Evolutionary conservation across 2,888 invertebrate genomes (phyloP).

Genomic region (Ellobium chinense): DNA sequence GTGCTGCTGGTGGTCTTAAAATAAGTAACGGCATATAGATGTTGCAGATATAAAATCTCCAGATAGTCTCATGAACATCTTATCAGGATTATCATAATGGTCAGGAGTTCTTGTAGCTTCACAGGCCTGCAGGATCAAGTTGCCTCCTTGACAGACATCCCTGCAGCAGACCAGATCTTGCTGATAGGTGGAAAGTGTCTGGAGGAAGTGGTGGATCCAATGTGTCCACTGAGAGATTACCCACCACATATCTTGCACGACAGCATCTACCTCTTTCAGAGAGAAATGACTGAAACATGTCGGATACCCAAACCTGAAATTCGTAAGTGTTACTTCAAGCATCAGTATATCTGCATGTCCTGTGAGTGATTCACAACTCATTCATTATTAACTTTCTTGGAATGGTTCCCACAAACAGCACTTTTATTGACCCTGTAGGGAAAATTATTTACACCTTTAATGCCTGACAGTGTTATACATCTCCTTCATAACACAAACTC

Average conservation of each 20-base stretch:
- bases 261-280: constrained; percentile 57
- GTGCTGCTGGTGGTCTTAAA: not conserved
- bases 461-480: no score
- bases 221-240: constrained; percentile 51
- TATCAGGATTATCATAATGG: no score
- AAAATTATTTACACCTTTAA: no score
- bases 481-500: no score
- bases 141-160: constrained; percentile 62
- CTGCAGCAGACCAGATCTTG: constrained; percentile 62
- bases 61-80: no score
- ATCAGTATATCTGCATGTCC: no score
- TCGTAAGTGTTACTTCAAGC: constrained; percentile 53
- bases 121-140: constrained; percentile 59
- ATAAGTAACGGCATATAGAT: not conserved
- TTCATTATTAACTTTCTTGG: no score
- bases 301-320: constrained; percentile 49
- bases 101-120: constrained; percentile 52
- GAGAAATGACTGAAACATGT: constrained; percentile 49
- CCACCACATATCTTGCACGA: constrained; percentile 55
- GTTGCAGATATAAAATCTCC: no score
- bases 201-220: constrained; percentile 57
- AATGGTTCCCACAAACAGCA: no score
- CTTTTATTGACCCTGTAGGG: no score
- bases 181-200: constrained; percentile 59
- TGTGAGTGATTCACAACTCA: no score